Evolutionary conservation across 2,113 vertebrate genomes (phyloP).

Genomic region (Myiagra hebetior): DNA sequence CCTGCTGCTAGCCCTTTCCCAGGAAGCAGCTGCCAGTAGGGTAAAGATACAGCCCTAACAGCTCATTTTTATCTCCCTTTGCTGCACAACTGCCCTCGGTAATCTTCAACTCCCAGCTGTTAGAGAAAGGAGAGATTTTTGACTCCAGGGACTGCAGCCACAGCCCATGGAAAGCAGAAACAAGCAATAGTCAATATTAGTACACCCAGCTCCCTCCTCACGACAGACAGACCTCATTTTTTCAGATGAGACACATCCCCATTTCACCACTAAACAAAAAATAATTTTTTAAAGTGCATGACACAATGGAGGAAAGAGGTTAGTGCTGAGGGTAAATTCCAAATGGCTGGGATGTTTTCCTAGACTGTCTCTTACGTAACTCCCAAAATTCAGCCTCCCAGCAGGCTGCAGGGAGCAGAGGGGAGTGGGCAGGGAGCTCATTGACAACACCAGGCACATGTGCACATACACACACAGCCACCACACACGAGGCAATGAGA

Average conservation of each 20-base stretch:
- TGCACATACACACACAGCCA: background rate
- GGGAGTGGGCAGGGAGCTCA: background rate
- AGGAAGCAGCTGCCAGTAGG: background rate
- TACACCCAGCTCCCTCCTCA: background rate
- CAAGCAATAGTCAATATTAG: background rate
- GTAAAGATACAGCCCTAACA: background rate
- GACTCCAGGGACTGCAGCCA: background rate
- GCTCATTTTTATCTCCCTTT: background rate
- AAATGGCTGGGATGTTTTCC: background rate
- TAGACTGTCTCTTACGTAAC: background rate
- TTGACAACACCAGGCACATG: background rate
- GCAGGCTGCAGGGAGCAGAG: background rate
- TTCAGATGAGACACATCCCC: background rate
- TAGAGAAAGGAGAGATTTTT: background rate
- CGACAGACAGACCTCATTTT: background rate
- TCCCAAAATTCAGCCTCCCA: background rate
- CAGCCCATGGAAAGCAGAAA: background rate
- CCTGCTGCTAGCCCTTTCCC: background rate
- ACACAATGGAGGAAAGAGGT: constrained; percentile 10
- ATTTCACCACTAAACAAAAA: background rate
- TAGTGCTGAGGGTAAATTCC: constrained; percentile 6
- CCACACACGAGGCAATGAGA: background rate
- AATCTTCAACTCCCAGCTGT: background rate
- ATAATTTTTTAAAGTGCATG: background rate
- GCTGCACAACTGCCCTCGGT: background rate